Conservation (phyloP, 2,888 invertebrate genomes). For the Xestia sexstrigata region DNA sequence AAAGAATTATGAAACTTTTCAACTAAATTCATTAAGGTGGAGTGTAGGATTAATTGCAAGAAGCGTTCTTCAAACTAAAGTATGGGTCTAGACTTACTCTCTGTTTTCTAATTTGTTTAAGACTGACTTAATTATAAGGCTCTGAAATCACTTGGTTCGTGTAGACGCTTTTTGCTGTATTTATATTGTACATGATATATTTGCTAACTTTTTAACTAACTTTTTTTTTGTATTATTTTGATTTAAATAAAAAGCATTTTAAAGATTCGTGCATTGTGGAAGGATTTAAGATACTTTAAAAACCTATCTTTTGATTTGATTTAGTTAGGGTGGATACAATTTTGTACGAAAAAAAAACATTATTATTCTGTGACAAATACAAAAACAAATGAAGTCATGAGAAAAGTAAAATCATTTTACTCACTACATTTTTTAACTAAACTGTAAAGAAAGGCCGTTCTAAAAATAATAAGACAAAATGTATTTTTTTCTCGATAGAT, state of each 20-base stretch:
- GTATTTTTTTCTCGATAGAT: not conserved
- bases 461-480: too few species aligned
- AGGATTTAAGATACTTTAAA: not conserved
- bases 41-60: constrained; percentile 73
- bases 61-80: constrained; percentile 73
- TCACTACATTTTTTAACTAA: too few species aligned
- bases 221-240: not conserved
- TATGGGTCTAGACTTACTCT: constrained; percentile 82
- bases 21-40: constrained; percentile 38
- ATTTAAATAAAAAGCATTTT: not conserved
- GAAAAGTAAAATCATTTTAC: too few species aligned
- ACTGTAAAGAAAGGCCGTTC: too few species aligned
- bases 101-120: constrained; percentile 76
- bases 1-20: constrained; percentile 15
- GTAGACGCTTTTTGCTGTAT: not conserved
- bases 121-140: constrained; percentile 38
- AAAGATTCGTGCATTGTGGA: not conserved
- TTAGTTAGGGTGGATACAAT: not conserved
- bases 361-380: not conserved
- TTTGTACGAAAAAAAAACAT: not conserved
- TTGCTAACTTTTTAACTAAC: too few species aligned
- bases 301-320: not conserved
- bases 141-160: constrained; percentile 19
- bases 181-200: not conserved
- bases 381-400: too few species aligned